A percentile compares a stretch with the other conserved stretches of the same genome.
These are phyloP conservation scores for Vulpes ferrilata DNA, from an alignment of 2,113 vertebrate species.

Conservation along the genomic window DNA sequence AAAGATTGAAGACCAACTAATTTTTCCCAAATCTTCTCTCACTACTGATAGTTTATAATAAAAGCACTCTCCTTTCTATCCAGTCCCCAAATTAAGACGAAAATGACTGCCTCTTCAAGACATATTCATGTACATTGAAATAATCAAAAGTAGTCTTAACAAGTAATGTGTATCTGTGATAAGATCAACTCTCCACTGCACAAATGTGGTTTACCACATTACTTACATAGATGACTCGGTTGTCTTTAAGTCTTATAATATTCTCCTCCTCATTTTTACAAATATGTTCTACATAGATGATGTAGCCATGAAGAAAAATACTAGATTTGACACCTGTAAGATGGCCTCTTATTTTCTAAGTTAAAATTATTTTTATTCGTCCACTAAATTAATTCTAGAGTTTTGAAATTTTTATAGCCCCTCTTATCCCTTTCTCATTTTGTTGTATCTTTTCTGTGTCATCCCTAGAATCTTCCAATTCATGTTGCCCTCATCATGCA, in stretches of 20 bases:
- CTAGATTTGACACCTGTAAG: neutral
- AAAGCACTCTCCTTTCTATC: conserved; percentile 22
- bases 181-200: neutral
- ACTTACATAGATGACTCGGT: neutral
- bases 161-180: neutral
- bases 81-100: neutral
- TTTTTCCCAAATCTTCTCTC: neutral
- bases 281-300: conserved; percentile 5
- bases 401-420: neutral
- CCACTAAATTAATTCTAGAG: conserved; percentile 38
- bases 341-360: neutral
- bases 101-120: conserved; percentile 9
- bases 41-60: neutral
- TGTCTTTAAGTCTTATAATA: neutral
- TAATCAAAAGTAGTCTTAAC: neutral
- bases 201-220: neutral
- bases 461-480: conserved; percentile 3
- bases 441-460: conserved; percentile 22
- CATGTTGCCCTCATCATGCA: neutral
- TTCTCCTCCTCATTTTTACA: neutral
- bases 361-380: conserved; percentile 49
- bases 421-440: conserved; percentile 10
- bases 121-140: neutral
- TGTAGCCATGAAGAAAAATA: conserved; percentile 17
- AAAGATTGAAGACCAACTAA: neutral